Evolutionary conservation across 2,888 invertebrate genomes (phyloP).

Genomic region (Lucinisca nassula): DNA sequence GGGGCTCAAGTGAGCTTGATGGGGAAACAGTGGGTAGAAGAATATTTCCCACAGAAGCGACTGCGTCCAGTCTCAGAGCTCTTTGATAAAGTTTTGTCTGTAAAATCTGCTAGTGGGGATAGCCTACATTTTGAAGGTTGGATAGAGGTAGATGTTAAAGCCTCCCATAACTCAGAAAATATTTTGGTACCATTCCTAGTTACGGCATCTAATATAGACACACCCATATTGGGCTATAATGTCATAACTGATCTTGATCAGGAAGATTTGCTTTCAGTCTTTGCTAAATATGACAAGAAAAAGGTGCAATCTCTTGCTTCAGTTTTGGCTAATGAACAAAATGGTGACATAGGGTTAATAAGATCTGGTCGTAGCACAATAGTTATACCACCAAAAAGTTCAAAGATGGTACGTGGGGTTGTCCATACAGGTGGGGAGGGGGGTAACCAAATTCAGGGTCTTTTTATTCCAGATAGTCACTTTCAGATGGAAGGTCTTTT

Average conservation of each 20-base stretch:
- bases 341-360: conserved; percentile 13
- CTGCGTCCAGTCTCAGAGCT: background rate
- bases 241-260: conserved; percentile 8
- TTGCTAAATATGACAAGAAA: too few species aligned
- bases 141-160: background rate
- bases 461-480: conserved; percentile 8
- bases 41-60: background rate
- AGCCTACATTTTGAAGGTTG: background rate
- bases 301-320: background rate
- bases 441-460: background rate
- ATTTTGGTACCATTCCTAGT: conserved; percentile 28
- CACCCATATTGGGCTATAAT: conserved; percentile 36
- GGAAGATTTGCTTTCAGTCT: background rate
- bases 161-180: background rate
- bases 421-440: conserved; percentile 11
- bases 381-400: background rate
- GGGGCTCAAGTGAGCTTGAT: background rate
- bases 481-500: background rate
- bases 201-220: conserved; percentile 10
- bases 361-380: conserved; percentile 7
- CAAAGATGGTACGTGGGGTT: background rate
- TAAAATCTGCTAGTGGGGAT: conserved; percentile 24
- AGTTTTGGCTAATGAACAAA: background rate
- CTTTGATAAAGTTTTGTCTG: background rate
- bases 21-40: background rate